Evolutionary conservation across 2,113 vertebrate species (phyloP).

Genomic region (Heloderma charlesbogerti): DNA sequence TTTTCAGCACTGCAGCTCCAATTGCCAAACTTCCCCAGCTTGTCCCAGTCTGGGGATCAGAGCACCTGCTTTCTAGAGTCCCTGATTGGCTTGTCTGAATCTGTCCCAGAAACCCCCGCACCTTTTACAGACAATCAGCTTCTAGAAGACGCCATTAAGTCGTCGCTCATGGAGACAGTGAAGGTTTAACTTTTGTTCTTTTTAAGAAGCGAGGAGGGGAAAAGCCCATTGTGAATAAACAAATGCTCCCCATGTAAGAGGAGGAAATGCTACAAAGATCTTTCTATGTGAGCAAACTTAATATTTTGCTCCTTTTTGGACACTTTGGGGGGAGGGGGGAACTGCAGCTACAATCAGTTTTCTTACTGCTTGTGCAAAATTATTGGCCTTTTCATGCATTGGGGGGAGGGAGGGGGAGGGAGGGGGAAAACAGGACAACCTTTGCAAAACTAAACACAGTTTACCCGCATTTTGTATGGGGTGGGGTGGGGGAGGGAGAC

Average conservation of each 20-base stretch:
- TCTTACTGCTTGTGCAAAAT: conserved; percentile 69
- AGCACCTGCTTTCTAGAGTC: conserved; percentile 92
- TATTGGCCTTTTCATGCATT: conserved; percentile 63
- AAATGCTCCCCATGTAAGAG: conserved; percentile 30
- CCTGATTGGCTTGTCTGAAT: conserved; percentile 91
- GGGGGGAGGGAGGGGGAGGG: accelerated
- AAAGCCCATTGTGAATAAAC: not conserved
- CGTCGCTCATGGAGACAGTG: conserved; percentile 90
- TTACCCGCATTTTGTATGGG: conserved; percentile 71
- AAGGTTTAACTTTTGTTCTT: conserved; percentile 79
- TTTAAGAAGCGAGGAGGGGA: not conserved
- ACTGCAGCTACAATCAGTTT: conserved; percentile 73
- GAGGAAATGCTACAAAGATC: conserved; percentile 22
- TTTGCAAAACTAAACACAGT: conserved; percentile 40
- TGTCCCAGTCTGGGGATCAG: conserved; percentile 81
- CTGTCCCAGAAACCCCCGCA: conserved; percentile 83
- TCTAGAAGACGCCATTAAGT: conserved; percentile 91
- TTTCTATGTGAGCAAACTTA: conserved; percentile 63
- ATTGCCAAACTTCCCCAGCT: conserved; percentile 85
- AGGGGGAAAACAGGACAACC: conserved; percentile 52
- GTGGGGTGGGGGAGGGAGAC: conserved; percentile 34
- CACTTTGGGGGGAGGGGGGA: conserved; percentile 32
- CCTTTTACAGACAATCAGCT: conserved; percentile 93
- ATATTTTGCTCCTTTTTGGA: conserved; percentile 63
- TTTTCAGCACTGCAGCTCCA: conserved; percentile 85